Conservation (phyloP, 2,888 invertebrate species). For the Xanthorhoe designata region DNA sequence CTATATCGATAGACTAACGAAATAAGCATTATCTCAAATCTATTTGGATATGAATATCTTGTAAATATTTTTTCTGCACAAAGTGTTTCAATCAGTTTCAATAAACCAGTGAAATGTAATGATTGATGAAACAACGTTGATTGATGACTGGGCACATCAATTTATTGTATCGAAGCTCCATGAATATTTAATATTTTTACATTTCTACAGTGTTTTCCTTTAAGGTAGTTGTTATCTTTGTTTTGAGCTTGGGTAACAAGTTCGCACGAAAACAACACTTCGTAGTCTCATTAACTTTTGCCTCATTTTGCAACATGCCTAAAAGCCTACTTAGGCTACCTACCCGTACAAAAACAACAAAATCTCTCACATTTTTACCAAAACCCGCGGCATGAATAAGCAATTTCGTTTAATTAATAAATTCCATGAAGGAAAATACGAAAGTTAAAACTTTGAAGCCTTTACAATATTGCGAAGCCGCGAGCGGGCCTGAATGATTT, state of each 20-base stretch:
- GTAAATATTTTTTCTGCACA: slow-evolving; percentile 1
- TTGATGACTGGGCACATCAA: slow-evolving; percentile 25
- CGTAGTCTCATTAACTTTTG: background rate
- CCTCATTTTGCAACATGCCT: background rate
- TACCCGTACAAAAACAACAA: slow-evolving; percentile 14
- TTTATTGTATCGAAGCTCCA: slow-evolving; percentile 10
- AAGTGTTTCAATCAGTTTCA: background rate
- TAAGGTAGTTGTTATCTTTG: background rate
- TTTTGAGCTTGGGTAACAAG: slow-evolving; percentile 1
- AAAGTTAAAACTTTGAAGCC: slow-evolving; percentile 38
- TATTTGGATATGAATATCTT: background rate
- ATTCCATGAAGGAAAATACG: slow-evolving; percentile 36
- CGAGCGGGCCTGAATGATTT: slow-evolving; percentile 26
- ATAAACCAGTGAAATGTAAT: slow-evolving; percentile 12
- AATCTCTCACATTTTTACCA: slow-evolving; percentile 22
- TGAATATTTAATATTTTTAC: slow-evolving; percentile 5
- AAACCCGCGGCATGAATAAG: slow-evolving; percentile 35
- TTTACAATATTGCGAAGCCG: slow-evolving; percentile 34
- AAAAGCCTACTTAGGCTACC: background rate
- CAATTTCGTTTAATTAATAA: slow-evolving; percentile 45
- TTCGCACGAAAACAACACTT: background rate
- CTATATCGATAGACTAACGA: no score
- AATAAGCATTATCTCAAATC: background rate
- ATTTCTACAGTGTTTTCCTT: slow-evolving; percentile 2
- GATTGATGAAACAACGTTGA: slow-evolving; percentile 26